These are phyloP conservation scores for Homarus americanus DNA, from an alignment of 1,140 invertebrate genomes.

Conservation along the genomic window DNA sequence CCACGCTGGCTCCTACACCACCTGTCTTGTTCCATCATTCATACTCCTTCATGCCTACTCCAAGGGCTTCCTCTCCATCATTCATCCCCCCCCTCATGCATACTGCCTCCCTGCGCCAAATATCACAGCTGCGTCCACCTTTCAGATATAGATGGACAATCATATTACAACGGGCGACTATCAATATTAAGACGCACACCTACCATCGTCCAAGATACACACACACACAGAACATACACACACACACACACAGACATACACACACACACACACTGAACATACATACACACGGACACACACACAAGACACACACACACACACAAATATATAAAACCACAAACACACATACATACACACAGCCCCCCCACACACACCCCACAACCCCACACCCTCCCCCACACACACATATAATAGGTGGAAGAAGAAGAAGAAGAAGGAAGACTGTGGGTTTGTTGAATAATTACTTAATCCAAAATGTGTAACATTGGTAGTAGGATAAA, in stretches of 20 bases:
- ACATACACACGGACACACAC: slow-evolving; percentile 12
- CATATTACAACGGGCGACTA: not conserved
- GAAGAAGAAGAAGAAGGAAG: too few species aligned
- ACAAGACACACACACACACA: not conserved
- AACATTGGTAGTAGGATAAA: not conserved
- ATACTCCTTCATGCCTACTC: slow-evolving; percentile 4
- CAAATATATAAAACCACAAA: not conserved
- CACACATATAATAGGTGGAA: not conserved
- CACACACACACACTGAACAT: slow-evolving; percentile 4
- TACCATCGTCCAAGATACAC: not conserved
- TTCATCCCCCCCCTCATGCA: slow-evolving; percentile 4
- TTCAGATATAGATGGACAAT: not conserved
- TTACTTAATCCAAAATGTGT: not conserved
- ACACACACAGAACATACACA: not conserved
- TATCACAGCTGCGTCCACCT: not conserved
- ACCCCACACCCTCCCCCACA: too few species aligned
- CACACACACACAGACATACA: not conserved
- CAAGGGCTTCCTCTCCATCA: not conserved
- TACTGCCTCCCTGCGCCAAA: not conserved
- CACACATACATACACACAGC: slow-evolving; percentile 40
- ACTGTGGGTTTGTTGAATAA: not conserved
- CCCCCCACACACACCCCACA: too few species aligned
- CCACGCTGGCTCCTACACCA: not conserved
- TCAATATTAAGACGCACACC: slow-evolving; percentile 15
- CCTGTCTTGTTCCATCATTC: slow-evolving; percentile 4